These are phyloP conservation scores for Saiga tatarica DNA, from an alignment of 2,113 vertebrate species.

Conservation along the genomic window DNA sequence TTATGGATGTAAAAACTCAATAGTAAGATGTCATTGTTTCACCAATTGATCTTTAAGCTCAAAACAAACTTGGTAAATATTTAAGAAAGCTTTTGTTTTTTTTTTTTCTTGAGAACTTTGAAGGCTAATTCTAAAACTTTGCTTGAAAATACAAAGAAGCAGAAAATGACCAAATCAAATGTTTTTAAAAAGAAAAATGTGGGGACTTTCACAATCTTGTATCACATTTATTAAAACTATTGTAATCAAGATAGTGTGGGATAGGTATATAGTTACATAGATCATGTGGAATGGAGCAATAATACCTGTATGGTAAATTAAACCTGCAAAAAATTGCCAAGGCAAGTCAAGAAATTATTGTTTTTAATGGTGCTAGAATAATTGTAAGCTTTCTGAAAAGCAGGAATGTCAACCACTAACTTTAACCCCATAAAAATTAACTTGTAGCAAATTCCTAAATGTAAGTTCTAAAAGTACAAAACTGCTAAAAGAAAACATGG, in stretches of 20 bases:
- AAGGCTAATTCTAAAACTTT: background rate
- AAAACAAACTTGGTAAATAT: background rate
- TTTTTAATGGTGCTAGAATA: background rate
- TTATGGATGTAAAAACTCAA: background rate
- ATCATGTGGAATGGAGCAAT: background rate
- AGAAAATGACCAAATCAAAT: background rate
- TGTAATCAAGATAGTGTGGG: background rate
- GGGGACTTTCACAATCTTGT: background rate
- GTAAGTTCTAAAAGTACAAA: background rate
- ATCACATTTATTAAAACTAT: background rate
- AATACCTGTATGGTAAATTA: background rate
- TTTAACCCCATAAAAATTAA: background rate
- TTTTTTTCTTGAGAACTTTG: background rate
- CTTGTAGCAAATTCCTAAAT: background rate
- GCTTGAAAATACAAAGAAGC: background rate
- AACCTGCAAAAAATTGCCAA: background rate
- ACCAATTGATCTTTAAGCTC: background rate
- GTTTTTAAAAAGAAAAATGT: background rate
- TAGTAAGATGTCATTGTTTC: background rate
- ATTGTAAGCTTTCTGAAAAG: background rate
- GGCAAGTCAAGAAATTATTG: background rate
- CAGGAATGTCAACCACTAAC: background rate
- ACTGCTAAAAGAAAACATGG: background rate
- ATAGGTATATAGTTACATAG: background rate
- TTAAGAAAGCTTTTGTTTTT: background rate